phyloP scores from a whole-genome alignment of 2,888 invertebrate species.

The Spisula solida region DNA sequence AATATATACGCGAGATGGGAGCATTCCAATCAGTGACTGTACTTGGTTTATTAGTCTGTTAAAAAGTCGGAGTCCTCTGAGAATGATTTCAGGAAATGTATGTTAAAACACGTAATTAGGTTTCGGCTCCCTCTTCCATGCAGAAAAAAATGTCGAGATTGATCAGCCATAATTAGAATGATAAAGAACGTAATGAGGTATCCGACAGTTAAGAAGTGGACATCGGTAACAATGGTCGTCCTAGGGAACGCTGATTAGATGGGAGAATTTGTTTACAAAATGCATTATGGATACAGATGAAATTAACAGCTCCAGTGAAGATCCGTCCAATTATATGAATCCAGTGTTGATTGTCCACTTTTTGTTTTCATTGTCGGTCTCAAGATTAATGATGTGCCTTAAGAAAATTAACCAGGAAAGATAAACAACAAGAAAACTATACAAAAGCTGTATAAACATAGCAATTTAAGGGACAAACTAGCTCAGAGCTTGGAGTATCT shows the following conservation, averaged over 20 bases:
- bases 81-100: constrained; percentile 68
- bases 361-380: constrained; percentile 22
- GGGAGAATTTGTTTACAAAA: constrained; percentile 70
- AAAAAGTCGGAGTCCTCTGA: constrained; percentile 65
- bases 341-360: constrained; percentile 30
- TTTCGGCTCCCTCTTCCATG: constrained; percentile 66
- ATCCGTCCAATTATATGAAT: constrained; percentile 53
- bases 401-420: not conserved
- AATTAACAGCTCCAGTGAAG: constrained; percentile 61
- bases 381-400: constrained; percentile 9
- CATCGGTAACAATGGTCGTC: constrained; percentile 48
- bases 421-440: not conserved
- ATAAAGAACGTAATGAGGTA: constrained; percentile 69
- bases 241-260: constrained; percentile 41
- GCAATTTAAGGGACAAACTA: too few relatives aligned
- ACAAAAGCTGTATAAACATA: not conserved
- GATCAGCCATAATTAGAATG: constrained; percentile 73
- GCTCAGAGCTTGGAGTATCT: too few relatives aligned
- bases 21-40: constrained; percentile 58
- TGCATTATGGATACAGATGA: constrained; percentile 64
- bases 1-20: constrained; percentile 37
- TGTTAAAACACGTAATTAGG: constrained; percentile 73
- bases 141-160: constrained; percentile 70
- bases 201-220: constrained; percentile 30
- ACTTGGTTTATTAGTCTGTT: constrained; percentile 69